phyloP scores from a whole-genome alignment of 2,888 invertebrate genomes.

The Odiellus spinosus region DNA sequence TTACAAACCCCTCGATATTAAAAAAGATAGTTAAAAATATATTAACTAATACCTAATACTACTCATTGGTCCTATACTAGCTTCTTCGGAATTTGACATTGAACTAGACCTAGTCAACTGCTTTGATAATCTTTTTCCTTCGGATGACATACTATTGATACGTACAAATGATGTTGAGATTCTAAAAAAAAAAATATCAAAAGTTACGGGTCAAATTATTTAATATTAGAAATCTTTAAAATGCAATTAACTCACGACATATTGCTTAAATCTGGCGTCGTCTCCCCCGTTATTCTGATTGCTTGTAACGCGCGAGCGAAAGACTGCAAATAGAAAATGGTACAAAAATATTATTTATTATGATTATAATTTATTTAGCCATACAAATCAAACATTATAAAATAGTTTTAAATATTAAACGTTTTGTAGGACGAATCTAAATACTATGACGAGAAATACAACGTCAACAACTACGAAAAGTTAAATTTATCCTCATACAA shows the following conservation, averaged over 20 bases:
- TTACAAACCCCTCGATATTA: no score
- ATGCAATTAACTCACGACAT: conserved; percentile 8
- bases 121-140: conserved; percentile 4
- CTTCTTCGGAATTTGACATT: conserved; percentile 31
- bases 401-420: no score
- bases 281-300: conserved; percentile 49
- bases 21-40: no score
- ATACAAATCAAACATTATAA: no score
- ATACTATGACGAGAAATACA: no score
- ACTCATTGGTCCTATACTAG: conserved; percentile 72
- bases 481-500: no score
- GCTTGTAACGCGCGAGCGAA: conserved; percentile 60
- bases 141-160: conserved; percentile 58
- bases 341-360: no score
- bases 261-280: conserved; percentile 19
- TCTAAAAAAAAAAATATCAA: not conserved
- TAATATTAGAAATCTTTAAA: no score
- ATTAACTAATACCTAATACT: conserved; percentile 59
- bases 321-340: conserved; percentile 36
- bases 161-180: conserved; percentile 80
- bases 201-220: no score
- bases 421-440: no score
- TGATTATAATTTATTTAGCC: no score
- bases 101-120: conserved; percentile 7
- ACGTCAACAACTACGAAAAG: no score